These are phyloP conservation scores for Rousettus leschenaultii DNA, from an alignment of 2,113 vertebrate species.

Conservation along the genomic window DNA sequence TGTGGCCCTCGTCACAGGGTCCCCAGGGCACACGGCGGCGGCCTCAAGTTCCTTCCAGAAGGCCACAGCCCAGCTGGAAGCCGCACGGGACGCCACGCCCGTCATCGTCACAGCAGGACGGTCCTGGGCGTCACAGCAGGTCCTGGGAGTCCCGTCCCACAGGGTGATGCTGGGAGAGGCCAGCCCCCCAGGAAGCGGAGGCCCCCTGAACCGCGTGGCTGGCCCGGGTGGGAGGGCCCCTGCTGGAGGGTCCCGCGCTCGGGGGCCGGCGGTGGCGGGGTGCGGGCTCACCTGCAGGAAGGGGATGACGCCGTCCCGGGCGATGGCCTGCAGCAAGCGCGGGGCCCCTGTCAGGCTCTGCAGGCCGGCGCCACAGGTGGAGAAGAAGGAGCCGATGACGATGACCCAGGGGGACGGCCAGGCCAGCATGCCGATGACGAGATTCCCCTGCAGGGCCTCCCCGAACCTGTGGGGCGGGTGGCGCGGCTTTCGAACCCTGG, in stretches of 20 bases:
- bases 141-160: background rate
- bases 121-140: background rate
- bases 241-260: background rate
- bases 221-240: background rate
- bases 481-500: fast-evolving
- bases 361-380: slow-evolving; percentile 95
- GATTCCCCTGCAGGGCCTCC: slow-evolving; percentile 93
- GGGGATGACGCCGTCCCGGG: slow-evolving; percentile 94
- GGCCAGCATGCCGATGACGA: slow-evolving; percentile 94
- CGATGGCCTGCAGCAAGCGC: slow-evolving; percentile 94
- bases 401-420: slow-evolving; percentile 99
- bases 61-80: background rate
- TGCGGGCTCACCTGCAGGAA: slow-evolving; percentile 88
- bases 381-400: slow-evolving; percentile 98
- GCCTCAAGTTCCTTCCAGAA: background rate
- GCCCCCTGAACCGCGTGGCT: background rate
- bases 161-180: background rate
- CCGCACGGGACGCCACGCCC: background rate
- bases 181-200: background rate
- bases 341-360: slow-evolving; percentile 97
- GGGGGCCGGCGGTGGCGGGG: too few relatives aligned
- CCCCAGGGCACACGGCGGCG: background rate
- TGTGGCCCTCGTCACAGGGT: fast-evolving
- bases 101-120: background rate
- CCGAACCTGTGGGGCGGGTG: slow-evolving; percentile 85